These are phyloP conservation scores for Catostylus mosaicus DNA, from an alignment of 30 jellyfish, hydroid and myxozoan genomes.

Conservation along the genomic window DNA sequence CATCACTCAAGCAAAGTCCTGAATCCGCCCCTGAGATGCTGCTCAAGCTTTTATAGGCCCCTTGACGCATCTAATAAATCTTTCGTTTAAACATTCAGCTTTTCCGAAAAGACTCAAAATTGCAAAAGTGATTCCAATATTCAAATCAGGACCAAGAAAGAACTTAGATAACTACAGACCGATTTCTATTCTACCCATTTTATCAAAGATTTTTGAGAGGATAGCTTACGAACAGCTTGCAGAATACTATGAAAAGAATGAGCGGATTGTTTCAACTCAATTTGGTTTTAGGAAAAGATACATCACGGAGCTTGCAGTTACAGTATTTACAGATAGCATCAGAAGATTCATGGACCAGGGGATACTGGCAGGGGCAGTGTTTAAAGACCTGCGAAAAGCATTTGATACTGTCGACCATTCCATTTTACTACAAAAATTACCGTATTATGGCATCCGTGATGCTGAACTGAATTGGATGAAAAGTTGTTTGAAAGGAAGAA, in stretches of 20 bases:
- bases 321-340: conserved; percentile 33
- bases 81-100: conserved; percentile 24
- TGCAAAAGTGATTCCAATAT: conserved; percentile 3
- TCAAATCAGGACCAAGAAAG: conserved; percentile 3
- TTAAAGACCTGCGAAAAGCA: conserved; percentile 37
- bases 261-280: conserved; percentile 20
- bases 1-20: no score
- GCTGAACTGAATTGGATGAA: conserved; percentile 23
- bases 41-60: neutral
- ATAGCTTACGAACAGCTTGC: conserved; percentile 51
- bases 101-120: conserved; percentile 18
- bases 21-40: conserved; percentile 60
- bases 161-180: conserved; percentile 27
- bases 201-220: conserved; percentile 43
- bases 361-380: conserved; percentile 47
- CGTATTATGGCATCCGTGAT: conserved; percentile 6
- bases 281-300: conserved; percentile 43
- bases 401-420: conserved; percentile 48
- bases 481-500: conserved; percentile 20
- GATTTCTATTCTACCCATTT: conserved; percentile 35
- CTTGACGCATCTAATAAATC: neutral
- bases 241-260: conserved; percentile 41
- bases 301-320: conserved; percentile 31
- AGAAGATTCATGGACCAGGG: conserved; percentile 43
- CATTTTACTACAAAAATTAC: conserved; percentile 19